Evolutionary conservation across 2,113 vertebrate genomes (phyloP).

Genomic region (Cisticola juncidis): DNA sequence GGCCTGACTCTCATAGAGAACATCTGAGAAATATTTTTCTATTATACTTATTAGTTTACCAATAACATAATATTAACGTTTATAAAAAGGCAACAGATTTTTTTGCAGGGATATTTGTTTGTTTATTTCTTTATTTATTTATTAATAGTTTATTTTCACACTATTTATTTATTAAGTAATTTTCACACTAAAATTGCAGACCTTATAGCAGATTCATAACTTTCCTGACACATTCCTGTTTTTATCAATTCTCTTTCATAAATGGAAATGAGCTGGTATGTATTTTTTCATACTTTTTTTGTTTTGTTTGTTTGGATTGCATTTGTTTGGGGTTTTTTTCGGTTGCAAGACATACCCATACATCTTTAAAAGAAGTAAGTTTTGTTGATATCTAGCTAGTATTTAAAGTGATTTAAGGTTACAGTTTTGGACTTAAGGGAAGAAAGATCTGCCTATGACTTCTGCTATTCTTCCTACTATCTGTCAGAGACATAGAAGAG

Average conservation of each 20-base stretch:
- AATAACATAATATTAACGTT: not conserved
- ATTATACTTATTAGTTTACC: not conserved
- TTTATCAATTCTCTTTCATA: not conserved
- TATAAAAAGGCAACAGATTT: not conserved
- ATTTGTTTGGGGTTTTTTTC: not conserved
- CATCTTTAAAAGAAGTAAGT: not conserved
- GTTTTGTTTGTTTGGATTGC: not conserved
- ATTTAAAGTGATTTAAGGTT: not conserved
- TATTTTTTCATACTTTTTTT: not conserved
- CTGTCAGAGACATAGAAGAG: not conserved
- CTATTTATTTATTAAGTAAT: not conserved
- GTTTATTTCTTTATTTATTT: not conserved
- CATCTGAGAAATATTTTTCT: not conserved
- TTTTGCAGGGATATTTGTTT: not conserved
- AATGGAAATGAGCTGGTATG: not conserved
- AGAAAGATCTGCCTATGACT: not conserved
- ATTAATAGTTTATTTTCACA: not conserved
- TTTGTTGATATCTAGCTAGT: not conserved
- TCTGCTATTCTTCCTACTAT: not conserved
- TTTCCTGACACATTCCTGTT: not conserved
- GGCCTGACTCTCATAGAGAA: not conserved
- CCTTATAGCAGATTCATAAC: not conserved
- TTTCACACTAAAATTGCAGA: not conserved
- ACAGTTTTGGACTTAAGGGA: not conserved
- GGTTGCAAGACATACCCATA: not conserved